These are phyloP conservation scores for Oscheius sp. DNA, from an alignment of 2,888 invertebrate genomes.

Conservation along the genomic window DNA sequence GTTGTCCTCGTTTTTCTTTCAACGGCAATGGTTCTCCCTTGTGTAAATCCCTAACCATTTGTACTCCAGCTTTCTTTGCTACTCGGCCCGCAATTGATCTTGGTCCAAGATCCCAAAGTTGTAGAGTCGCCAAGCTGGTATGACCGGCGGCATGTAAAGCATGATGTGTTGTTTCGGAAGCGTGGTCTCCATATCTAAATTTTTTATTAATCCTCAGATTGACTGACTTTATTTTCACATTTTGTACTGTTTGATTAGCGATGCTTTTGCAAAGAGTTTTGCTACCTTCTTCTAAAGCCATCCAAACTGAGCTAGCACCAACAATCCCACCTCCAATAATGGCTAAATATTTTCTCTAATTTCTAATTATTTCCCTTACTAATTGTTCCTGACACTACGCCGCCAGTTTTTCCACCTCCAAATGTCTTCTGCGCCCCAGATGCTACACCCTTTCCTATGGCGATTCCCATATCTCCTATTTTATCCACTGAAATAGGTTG, in stretches of 20 bases:
- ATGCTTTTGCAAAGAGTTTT: conserved; percentile 76
- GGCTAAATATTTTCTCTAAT: conserved; percentile 31
- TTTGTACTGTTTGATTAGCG: conserved; percentile 80
- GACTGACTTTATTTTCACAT: conserved; percentile 80
- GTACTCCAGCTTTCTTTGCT: conserved; percentile 77
- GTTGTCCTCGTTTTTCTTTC: conserved; percentile 31
- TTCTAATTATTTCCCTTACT: conserved; percentile 18
- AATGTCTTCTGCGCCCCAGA: conserved; percentile 74
- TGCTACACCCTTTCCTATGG: conserved; percentile 79
- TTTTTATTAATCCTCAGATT: background rate
- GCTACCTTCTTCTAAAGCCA: conserved; percentile 80
- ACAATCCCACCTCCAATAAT: conserved; percentile 65
- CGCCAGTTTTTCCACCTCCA: conserved; percentile 63
- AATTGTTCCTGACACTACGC: conserved; percentile 54
- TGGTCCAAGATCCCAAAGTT: conserved; percentile 78
- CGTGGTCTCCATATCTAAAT: conserved; percentile 79
- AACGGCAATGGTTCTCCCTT: conserved; percentile 12
- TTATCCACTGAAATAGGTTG: conserved; percentile 71
- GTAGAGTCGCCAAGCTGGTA: conserved; percentile 77
- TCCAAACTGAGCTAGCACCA: conserved; percentile 77
- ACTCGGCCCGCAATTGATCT: conserved; percentile 79
- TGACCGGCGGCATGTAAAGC: conserved; percentile 80
- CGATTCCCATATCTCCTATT: conserved; percentile 79
- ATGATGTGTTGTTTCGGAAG: conserved; percentile 78
- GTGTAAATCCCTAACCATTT: conserved; percentile 39